Conservation (phyloP, 1,140 invertebrate genomes). For the Saccostrea glomerata region DNA sequence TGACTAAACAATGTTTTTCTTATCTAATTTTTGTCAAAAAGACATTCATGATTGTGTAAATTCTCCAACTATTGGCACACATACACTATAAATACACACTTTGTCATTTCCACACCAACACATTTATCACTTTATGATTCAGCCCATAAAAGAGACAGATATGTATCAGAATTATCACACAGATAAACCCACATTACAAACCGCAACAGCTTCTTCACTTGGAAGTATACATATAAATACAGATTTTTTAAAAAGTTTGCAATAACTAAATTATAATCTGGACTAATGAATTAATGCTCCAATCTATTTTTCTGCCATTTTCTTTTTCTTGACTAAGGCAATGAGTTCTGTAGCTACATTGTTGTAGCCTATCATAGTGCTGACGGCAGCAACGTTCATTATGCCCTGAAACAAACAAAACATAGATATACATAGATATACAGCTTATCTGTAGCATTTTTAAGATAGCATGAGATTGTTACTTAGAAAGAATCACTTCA, state of each 20-base stretch:
- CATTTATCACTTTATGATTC: background rate
- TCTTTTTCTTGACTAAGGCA: constrained; percentile 54
- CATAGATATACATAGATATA: background rate
- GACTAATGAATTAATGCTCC: background rate
- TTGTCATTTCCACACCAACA: background rate
- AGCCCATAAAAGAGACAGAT: background rate
- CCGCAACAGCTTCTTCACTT: background rate
- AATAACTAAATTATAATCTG: background rate
- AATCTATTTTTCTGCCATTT: constrained; percentile 22
- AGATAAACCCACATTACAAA: background rate
- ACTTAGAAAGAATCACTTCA: too few species aligned
- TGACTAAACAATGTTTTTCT: too few species aligned
- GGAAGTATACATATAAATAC: too few species aligned
- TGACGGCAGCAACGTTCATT: constrained; percentile 68
- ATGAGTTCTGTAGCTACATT: constrained; percentile 68
- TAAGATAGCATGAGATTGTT: background rate
- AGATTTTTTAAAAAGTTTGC: background rate
- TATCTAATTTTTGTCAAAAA: background rate
- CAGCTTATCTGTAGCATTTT: background rate
- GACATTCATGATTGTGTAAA: background rate
- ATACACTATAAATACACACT: background rate
- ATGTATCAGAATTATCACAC: background rate
- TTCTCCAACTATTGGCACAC: background rate
- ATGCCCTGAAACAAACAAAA: constrained; percentile 67
- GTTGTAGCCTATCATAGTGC: constrained; percentile 63